Percentiles rank a stretch among this genome's conserved stretches.
Evolutionary conservation across 2,797 vertebrate genomes (phyloP).

Genomic region (Peromyscus attwateri): DNA sequence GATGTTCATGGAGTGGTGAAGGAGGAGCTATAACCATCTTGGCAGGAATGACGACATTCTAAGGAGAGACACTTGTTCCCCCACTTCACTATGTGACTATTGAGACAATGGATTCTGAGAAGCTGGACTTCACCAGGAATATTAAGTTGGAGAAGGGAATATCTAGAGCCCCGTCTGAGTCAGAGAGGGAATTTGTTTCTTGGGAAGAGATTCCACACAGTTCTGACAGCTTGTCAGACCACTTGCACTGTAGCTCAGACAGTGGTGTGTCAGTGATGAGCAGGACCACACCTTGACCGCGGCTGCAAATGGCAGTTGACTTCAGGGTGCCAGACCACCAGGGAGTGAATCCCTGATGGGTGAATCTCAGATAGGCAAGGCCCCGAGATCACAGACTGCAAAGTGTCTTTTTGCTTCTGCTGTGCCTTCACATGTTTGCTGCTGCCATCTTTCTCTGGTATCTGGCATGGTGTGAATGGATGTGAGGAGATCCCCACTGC

Average conservation of each 20-base stretch:
- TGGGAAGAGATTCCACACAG: not conserved
- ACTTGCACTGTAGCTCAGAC: not conserved
- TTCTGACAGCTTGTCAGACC: not conserved
- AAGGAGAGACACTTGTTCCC: not conserved
- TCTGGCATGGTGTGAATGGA: no score
- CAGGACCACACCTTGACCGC: not conserved
- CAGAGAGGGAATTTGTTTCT: not conserved
- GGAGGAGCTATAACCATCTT: not conserved
- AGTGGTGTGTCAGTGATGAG: not conserved
- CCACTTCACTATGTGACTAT: not conserved
- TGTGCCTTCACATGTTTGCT: no score
- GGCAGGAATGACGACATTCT: not conserved
- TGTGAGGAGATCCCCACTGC: no score
- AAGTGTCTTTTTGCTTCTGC: no score
- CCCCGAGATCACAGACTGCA: no score
- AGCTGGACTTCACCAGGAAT: not conserved
- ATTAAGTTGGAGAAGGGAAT: not conserved
- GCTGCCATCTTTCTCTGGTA: no score
- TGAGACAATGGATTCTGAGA: not conserved
- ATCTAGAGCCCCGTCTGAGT: not conserved
- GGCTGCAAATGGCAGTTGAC: no score
- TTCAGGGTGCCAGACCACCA: no score
- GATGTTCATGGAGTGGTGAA: not conserved
- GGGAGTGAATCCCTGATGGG: no score
- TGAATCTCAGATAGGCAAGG: no score